Evolutionary conservation across 2,797 vertebrate species (phyloP).

Genomic region (Rhyacichthys aspro): DNA sequence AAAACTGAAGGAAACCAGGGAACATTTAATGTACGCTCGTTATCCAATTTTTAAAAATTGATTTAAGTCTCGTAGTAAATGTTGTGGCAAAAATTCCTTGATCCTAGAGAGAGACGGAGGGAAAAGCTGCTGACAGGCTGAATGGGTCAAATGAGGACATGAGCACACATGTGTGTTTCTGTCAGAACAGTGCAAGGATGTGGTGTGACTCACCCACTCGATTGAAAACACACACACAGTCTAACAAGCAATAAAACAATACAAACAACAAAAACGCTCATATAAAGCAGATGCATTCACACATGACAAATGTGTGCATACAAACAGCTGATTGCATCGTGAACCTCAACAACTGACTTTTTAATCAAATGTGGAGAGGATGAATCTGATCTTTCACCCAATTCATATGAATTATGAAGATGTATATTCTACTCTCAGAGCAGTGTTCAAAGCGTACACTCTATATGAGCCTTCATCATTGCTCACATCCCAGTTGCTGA

Average conservation of each 20-base stretch:
- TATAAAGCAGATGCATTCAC: conserved; percentile 49
- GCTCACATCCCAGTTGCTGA: conserved; percentile 6
- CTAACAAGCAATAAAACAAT: conserved; percentile 55
- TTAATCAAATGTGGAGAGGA: no score
- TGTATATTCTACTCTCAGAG: not conserved
- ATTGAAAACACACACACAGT: conserved; percentile 52
- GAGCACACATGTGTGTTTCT: conserved; percentile 38
- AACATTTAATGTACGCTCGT: conserved; percentile 10
- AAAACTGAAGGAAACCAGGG: conserved; percentile 9
- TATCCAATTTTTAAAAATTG: conserved; percentile 22
- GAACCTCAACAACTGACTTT: conserved; percentile 21
- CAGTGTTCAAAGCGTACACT: not conserved
- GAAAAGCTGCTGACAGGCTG: conserved; percentile 48
- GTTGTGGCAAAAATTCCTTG: conserved; percentile 49
- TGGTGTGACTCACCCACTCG: conserved; percentile 57
- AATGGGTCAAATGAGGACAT: conserved; percentile 55
- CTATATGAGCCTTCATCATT: not conserved
- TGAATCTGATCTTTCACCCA: no score
- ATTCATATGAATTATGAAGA: no score
- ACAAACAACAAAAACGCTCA: conserved; percentile 38
- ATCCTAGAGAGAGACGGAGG: conserved; percentile 41
- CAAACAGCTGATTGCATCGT: conserved; percentile 25
- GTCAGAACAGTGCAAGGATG: conserved; percentile 26
- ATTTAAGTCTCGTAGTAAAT: conserved; percentile 25
- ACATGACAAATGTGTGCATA: conserved; percentile 27